A percentile compares a stretch with the other conserved stretches of the same genome.
Evolutionary conservation across 2,888 invertebrate species (phyloP).

Genomic region (Sympetrum striolatum): DNA sequence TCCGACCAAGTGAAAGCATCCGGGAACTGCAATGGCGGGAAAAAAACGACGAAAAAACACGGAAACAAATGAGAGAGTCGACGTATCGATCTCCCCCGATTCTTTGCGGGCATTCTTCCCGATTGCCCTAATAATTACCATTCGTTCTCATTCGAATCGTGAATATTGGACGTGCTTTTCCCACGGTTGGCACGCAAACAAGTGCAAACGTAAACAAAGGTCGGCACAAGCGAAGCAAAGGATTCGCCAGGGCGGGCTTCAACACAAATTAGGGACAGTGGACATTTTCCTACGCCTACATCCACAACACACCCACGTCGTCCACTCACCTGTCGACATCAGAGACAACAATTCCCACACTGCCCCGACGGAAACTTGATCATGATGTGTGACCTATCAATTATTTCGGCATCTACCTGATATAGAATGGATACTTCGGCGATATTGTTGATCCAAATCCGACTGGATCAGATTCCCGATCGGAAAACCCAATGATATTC

Average conservation of each 20-base stretch:
- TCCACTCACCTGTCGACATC: background rate
- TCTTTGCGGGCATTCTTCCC: background rate
- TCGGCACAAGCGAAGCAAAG: background rate
- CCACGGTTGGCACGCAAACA: background rate
- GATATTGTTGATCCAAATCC: too few relatives aligned
- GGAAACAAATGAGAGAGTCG: background rate
- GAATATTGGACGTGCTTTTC: background rate
- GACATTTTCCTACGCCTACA: background rate
- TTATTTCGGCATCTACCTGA: too few relatives aligned
- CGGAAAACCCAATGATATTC: too few relatives aligned
- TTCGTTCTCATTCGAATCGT: background rate
- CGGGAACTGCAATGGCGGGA: too few relatives aligned
- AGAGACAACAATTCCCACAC: background rate
- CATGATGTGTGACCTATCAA: too few relatives aligned
- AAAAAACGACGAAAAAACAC: too few relatives aligned
- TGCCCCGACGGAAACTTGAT: background rate
- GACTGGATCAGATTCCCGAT: too few relatives aligned
- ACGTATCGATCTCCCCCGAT: background rate
- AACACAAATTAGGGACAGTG: background rate
- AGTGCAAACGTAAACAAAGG: background rate
- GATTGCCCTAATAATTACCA: background rate
- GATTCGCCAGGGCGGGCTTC: background rate
- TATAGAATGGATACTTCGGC: too few relatives aligned
- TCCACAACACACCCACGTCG: background rate
- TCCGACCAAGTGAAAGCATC: too few relatives aligned